Base-by-base conservation (phyloP, 2,113 vertebrate species). In the Ahaetulla prasina region DNA sequence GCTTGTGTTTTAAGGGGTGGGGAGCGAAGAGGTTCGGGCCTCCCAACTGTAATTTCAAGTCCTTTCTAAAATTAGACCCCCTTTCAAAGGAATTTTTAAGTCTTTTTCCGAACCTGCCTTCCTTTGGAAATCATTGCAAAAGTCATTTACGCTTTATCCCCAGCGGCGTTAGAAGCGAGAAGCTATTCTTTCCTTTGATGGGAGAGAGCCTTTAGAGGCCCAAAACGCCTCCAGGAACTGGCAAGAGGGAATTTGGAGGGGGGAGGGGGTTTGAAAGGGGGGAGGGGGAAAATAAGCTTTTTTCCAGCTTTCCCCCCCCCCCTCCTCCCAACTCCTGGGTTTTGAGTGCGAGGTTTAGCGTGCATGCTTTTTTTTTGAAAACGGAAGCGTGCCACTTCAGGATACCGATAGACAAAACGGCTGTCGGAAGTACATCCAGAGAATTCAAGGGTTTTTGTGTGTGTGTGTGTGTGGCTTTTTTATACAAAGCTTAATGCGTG, bases 211-310 rank as follows among this genome's bases (percentile, higher is more conserved):
- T 90, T 23, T 11, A 39, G 54, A 0, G 0, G 0, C 60, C 2
- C n/a, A 49, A 49, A 52, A 85, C 54, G 85, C 91, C 89, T 80
- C n/a, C 8, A 60, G 74, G 87, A 50, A 74, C 10, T 85, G 45
- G 57, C 47, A 22, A 52, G 3, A 25, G 8, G 25, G 27, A n/a
- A n/a, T n/a, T 54, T 63, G 54, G 80, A 45, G 49, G 93, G 94
- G 92, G 49, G 55, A 52, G 88, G 45, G 52, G 91, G 94, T n/a
- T n/a, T n/a, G n/a, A n/a, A n/a, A 45, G 49, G 93, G 94, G 92
- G 49, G 55, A 52, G 88, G 45, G 52, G 91, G 94, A n/a, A n/a
- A n/a, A n/a, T n/a, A 93, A 84, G 50, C 12, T 8, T 0, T 87
- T 91, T 74, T 43, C 91, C 89, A 35, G 35, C 92, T 22, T 23